These are phyloP conservation scores for Ceratina australensis DNA, from an alignment of 1,140 invertebrate species.

Conservation along the genomic window DNA sequence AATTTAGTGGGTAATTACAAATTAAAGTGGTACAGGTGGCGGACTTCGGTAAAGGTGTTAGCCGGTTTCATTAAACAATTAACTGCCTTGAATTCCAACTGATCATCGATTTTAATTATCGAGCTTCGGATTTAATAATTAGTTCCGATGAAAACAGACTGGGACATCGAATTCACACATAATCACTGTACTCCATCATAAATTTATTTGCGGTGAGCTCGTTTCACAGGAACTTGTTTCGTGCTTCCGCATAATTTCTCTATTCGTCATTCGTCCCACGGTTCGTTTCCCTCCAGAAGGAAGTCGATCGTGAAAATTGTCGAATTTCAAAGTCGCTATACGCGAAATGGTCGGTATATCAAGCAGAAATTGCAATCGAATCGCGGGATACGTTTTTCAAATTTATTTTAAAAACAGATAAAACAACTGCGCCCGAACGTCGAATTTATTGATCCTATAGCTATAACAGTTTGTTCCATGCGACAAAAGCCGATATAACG, in stretches of 20 bases:
- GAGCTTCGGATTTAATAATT: slow-evolving; percentile 5
- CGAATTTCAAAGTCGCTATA: neutral
- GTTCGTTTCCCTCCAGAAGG: neutral
- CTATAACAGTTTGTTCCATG: no score
- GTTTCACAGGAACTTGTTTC: neutral
- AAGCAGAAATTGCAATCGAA: neutral
- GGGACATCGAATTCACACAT: neutral
- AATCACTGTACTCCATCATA: neutral
- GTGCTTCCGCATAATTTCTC: slow-evolving; percentile 19
- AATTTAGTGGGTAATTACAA: neutral
- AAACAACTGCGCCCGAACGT: no score
- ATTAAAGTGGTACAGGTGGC: neutral
- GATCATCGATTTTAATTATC: neutral
- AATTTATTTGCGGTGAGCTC: slow-evolving; percentile 7
- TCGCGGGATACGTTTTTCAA: neutral
- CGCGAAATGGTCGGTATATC: neutral
- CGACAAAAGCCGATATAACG: no score
- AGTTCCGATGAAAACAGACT: neutral
- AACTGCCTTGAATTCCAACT: neutral
- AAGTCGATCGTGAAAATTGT: neutral
- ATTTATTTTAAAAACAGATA: no score
- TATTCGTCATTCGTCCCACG: slow-evolving; percentile 1
- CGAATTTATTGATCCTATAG: no score
- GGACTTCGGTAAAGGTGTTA: neutral
- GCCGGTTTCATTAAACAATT: neutral